Evolutionary conservation across 2,888 invertebrate species (phyloP).

Genomic region (Rambutsinella grinnellia): DNA sequence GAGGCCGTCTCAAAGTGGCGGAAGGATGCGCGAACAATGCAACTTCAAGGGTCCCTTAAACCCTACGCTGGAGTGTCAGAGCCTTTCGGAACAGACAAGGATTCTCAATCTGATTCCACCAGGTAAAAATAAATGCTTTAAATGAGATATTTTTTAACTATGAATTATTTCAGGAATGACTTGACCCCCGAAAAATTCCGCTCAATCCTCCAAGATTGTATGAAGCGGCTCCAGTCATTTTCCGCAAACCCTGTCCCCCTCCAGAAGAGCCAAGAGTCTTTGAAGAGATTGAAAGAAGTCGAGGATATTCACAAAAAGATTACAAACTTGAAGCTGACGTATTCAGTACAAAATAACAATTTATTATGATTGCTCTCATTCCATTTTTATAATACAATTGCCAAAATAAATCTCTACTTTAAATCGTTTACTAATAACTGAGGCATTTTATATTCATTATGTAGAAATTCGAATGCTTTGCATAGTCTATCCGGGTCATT

Average conservation of each 20-base stretch:
- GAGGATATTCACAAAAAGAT: slow-evolving; percentile 52
- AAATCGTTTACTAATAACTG: slow-evolving; percentile 46
- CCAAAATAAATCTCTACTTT: too few species aligned
- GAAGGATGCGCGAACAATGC: slow-evolving; percentile 42
- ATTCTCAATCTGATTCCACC: neutral
- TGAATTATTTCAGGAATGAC: slow-evolving; percentile 16
- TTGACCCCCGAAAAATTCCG: slow-evolving; percentile 41
- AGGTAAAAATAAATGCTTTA: neutral
- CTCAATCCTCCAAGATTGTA: slow-evolving; percentile 34
- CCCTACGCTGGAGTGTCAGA: slow-evolving; percentile 15
- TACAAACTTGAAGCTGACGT: slow-evolving; percentile 30
- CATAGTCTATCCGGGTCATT: slow-evolving; percentile 32
- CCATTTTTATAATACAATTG: too few species aligned
- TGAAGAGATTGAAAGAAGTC: slow-evolving; percentile 51
- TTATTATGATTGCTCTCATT: too few species aligned
- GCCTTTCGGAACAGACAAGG: slow-evolving; percentile 52
- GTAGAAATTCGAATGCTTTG: slow-evolving; percentile 39
- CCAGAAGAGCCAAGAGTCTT: slow-evolving; percentile 35
- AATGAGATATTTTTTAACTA: slow-evolving; percentile 1
- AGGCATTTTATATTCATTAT: slow-evolving; percentile 39
- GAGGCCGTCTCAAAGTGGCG: slow-evolving; percentile 53
- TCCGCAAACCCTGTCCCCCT: slow-evolving; percentile 46
- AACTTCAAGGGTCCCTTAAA: slow-evolving; percentile 39
- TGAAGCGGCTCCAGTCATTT: slow-evolving; percentile 41
- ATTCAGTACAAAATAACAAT: slow-evolving; percentile 27